Conservation (phyloP, 2,888 invertebrate species). For the Sphaerophoria rueppellii region DNA sequence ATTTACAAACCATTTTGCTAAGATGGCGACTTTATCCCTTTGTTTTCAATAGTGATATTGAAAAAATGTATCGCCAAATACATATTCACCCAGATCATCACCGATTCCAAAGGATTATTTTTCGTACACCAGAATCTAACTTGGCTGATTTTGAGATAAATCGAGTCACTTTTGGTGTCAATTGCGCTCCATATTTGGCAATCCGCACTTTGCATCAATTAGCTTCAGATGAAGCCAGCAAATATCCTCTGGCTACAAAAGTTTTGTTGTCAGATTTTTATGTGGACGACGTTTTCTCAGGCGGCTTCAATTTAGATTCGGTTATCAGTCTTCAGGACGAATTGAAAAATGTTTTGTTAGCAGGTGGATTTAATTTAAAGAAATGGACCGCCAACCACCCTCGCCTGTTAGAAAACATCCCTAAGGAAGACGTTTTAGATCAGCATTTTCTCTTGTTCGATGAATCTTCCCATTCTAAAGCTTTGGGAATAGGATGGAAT, state of each 20-base stretch:
- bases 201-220: conserved; percentile 59
- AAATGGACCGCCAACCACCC: too few relatives aligned
- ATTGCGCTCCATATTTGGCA: conserved; percentile 62
- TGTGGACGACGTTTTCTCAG: too few relatives aligned
- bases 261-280: too few relatives aligned
- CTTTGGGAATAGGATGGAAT: too few relatives aligned
- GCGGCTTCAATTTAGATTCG: too few relatives aligned
- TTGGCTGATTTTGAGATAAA: conserved; percentile 59
- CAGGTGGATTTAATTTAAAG: too few relatives aligned
- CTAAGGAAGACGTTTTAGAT: too few relatives aligned
- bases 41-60: conserved; percentile 75
- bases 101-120: conserved; percentile 72
- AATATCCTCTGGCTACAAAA: conserved; percentile 60
- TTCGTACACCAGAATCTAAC: conserved; percentile 44
- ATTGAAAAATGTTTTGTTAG: too few relatives aligned
- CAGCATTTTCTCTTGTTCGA: too few relatives aligned
- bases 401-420: too few relatives aligned
- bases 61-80: conserved; percentile 76
- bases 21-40: conserved; percentile 36
- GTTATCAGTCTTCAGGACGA: too few relatives aligned
- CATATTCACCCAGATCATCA: conserved; percentile 56
- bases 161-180: conserved; percentile 70
- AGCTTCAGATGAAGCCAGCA: conserved; percentile 48
- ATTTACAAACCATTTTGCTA: conserved; percentile 52
- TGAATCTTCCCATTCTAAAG: too few relatives aligned